Evolutionary conservation across 2,888 invertebrate species (phyloP).

Genomic region (Amphipoea lucens): DNA sequence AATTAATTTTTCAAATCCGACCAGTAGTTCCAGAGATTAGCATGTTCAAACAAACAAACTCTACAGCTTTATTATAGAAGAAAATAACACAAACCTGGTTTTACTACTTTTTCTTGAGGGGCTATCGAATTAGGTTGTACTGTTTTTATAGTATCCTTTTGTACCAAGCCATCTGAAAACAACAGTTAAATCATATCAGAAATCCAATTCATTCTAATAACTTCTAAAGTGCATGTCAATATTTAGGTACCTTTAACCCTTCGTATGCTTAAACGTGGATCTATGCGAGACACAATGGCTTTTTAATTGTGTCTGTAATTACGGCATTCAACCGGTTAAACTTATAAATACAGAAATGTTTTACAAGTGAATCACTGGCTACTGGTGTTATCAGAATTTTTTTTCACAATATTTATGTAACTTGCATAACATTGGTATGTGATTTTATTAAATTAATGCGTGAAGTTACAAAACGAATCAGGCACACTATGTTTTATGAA

Average conservation of each 20-base stretch:
- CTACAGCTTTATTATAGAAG: background rate
- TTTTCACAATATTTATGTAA: conserved; percentile 19
- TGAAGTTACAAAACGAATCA: conserved; percentile 17
- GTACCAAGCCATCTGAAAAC: conserved; percentile 48
- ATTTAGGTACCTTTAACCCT: conserved; percentile 5
- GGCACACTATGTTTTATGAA: background rate
- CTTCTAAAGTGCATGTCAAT: conserved; percentile 17
- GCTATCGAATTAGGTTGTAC: conserved; percentile 4
- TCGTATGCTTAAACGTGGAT: no score
- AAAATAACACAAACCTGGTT: conserved; percentile 53
- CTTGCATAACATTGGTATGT: conserved; percentile 2
- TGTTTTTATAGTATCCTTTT: conserved; percentile 13
- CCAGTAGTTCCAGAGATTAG: no score
- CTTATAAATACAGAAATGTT: conserved; percentile 18
- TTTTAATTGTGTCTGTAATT: no score
- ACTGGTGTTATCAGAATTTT: conserved; percentile 16
- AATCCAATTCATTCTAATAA: conserved; percentile 2
- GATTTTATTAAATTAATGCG: conserved; percentile 1
- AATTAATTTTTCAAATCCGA: no score
- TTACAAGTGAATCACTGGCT: background rate
- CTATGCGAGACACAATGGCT: no score
- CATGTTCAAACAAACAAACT: no score
- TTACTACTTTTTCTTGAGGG: conserved; percentile 24
- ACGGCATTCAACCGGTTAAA: background rate
- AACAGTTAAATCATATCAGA: background rate